Percentiles rank a stretch among this genome's conserved stretches.
These are phyloP conservation scores for Drosophila affinis DNA, from an alignment of 2,888 invertebrate species.

Conservation along the genomic window DNA sequence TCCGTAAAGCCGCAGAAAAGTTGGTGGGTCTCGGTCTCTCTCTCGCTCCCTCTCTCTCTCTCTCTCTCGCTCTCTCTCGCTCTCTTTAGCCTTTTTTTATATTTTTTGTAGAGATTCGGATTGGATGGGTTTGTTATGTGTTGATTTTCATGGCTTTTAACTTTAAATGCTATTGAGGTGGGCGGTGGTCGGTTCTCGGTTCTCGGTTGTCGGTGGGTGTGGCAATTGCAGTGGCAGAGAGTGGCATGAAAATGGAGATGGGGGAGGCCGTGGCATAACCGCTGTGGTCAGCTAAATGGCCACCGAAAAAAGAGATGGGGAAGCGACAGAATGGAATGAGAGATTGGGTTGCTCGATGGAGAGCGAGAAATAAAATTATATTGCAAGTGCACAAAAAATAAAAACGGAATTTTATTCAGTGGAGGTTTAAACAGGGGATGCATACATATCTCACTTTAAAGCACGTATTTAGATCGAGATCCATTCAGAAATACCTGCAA, in stretches of 20 bases:
- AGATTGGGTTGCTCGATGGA: background rate
- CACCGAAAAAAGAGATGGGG: slow-evolving; percentile 36
- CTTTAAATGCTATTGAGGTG: slow-evolving; percentile 48
- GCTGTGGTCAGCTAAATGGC: slow-evolving; percentile 64
- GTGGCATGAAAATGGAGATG: background rate
- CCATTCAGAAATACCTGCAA: slow-evolving; percentile 43
- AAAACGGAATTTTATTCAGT: slow-evolving; percentile 41
- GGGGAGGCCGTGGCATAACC: slow-evolving; percentile 9
- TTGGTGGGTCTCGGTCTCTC: background rate
- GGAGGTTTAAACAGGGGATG: background rate
- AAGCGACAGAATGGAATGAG: background rate
- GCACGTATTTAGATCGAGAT: slow-evolving; percentile 14
- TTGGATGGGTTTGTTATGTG: slow-evolving; percentile 27
- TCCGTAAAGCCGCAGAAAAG: slow-evolving; percentile 47
- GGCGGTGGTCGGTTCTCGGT: slow-evolving; percentile 7
- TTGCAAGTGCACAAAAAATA: slow-evolving; percentile 24
- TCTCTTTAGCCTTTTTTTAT: slow-evolving; percentile 22
- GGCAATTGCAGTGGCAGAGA: background rate
- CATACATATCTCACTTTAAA: slow-evolving; percentile 4
- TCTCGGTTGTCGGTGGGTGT: background rate
- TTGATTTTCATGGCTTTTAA: slow-evolving; percentile 62
- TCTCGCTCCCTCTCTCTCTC: background rate
- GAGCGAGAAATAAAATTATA: slow-evolving; percentile 58
- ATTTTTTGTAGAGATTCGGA: slow-evolving; percentile 39
- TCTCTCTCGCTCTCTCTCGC: slow-evolving; percentile 2